phyloP scores from a whole-genome alignment of 2,888 invertebrate genomes.

The Ormyrus thymus region DNA sequence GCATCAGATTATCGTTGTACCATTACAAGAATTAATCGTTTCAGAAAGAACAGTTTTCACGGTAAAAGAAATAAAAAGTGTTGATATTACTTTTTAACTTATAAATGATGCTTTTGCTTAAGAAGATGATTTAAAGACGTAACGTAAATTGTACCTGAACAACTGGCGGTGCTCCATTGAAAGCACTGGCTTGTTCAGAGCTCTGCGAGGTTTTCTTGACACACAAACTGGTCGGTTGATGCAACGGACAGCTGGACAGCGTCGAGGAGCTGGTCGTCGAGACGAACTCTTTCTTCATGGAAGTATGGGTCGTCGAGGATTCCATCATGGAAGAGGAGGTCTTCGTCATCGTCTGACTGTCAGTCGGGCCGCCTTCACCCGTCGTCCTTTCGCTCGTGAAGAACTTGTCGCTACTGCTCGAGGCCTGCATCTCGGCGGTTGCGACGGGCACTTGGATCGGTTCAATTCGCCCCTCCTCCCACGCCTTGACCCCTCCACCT shows the following conservation, averaged over 20 bases:
- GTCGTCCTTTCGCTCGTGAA: slow-evolving; percentile 69
- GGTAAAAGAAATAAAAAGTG: neutral
- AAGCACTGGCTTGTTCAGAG: slow-evolving; percentile 66
- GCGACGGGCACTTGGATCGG: slow-evolving; percentile 64
- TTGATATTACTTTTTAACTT: neutral
- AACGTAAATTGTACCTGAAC: slow-evolving; percentile 65
- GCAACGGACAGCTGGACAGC: slow-evolving; percentile 59
- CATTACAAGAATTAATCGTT: too few relatives aligned
- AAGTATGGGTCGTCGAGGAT: slow-evolving; percentile 70
- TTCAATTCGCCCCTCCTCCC: slow-evolving; percentile 60
- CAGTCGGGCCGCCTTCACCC: slow-evolving; percentile 60
- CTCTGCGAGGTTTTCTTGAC: slow-evolving; percentile 69
- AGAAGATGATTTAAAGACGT: neutral
- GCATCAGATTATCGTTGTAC: neutral
- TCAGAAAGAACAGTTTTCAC: too few relatives aligned
- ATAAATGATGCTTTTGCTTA: neutral
- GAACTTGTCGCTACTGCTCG: slow-evolving; percentile 72
- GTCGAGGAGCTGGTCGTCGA: slow-evolving; percentile 69
- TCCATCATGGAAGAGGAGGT: slow-evolving; percentile 72
- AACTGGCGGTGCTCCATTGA: slow-evolving; percentile 70
- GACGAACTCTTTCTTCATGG: slow-evolving; percentile 70
- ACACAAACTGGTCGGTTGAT: slow-evolving; percentile 65
- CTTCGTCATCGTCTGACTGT: slow-evolving; percentile 66
- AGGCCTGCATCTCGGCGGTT: slow-evolving; percentile 69
- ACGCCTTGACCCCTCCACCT: slow-evolving; percentile 65